phyloP scores from a whole-genome alignment of 2,888 invertebrate species.

The Liposcelis brunnea region DNA sequence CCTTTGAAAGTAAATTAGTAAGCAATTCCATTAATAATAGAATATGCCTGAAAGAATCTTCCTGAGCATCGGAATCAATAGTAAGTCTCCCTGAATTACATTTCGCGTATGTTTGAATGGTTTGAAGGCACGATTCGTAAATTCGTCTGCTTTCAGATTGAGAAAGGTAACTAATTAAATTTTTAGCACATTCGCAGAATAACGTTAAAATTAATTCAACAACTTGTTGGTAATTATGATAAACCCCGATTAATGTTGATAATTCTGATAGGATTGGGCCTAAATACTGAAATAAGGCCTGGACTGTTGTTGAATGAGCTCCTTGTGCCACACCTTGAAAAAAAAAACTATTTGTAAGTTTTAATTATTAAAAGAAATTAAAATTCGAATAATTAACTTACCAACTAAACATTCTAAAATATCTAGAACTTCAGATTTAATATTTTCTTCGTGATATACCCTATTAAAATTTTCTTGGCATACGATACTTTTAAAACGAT shows the following conservation, averaged over 20 bases:
- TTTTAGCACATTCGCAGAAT: constrained; percentile 51
- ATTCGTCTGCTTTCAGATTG: constrained; percentile 43
- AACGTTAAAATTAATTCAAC: constrained; percentile 58
- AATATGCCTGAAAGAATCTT: constrained; percentile 58
- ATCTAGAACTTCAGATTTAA: constrained; percentile 50
- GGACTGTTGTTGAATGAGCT: constrained; percentile 30
- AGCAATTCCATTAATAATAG: constrained; percentile 63
- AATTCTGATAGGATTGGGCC: constrained; percentile 46
- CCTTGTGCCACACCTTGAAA: constrained; percentile 46
- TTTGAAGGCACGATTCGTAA: constrained; percentile 46
- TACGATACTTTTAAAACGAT: constrained; percentile 35
- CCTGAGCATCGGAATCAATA: constrained; percentile 46
- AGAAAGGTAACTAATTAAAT: constrained; percentile 44
- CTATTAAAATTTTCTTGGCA: constrained; percentile 34
- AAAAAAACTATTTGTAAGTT: constrained; percentile 10
- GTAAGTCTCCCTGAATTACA: constrained; percentile 46
- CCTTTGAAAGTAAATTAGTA: constrained; percentile 36
- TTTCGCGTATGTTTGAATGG: constrained; percentile 50
- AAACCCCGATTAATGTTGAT: constrained; percentile 50
- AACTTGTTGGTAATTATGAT: constrained; percentile 63
- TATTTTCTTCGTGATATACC: constrained; percentile 39
- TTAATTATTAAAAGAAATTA: background rate
- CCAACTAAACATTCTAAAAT: constrained; percentile 56
- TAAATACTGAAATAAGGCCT: constrained; percentile 39
- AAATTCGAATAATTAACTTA: constrained; percentile 17